Evolutionary conservation across 2,797 vertebrate genomes (phyloP), one percentile per base, ranked within the genome.

Genomic region (Tapera naevia): DNA sequence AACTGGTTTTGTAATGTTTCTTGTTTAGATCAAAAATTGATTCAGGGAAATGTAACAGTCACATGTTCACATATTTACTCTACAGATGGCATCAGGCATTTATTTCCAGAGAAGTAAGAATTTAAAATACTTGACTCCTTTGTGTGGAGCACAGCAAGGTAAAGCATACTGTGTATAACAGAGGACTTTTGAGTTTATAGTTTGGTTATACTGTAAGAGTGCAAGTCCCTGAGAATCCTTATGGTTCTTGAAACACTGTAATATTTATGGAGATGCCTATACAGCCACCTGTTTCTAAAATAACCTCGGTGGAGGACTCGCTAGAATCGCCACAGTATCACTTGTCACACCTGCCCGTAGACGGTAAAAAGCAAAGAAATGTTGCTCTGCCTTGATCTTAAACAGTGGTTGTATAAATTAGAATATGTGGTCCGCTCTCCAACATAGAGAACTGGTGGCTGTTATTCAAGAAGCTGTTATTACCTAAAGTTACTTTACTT

Each of bases 361-460:
- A 25, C 22, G 67, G 15, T 7, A n/a, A 57, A 66, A 80, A 53
- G 3, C 3, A 32, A 21, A 75, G 12, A 11, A 23, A 22, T 3
- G 0, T 15, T 83, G 64, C 45, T 56, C 53, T 67, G 16, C 21
- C 66, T 54, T 54, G 25, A 10, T 27, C 12, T 62, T 17, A 17
- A 50, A 74, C 0, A 1, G 21, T 17, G 9, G 7, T 39, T 71
- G 11, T 23, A 6, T 17, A 37, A 69, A 35, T 2, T 23, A 35
- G 51, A 46, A 13, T 5, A 21, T 48, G 46, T 69, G 8, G 2
- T 54, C 37, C 71, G 17, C 16, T 76, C 13, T 17, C 30, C 48
- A 17, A 0, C 7, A 14, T 0, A 1, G 23, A 62, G 56, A 79
- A 27, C 6, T 1, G 5, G 27, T 64, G 23, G 13, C 27, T 14